These are phyloP conservation scores for Megathymus violae DNA, from an alignment of 1,140 invertebrate species.

Conservation along the genomic window DNA sequence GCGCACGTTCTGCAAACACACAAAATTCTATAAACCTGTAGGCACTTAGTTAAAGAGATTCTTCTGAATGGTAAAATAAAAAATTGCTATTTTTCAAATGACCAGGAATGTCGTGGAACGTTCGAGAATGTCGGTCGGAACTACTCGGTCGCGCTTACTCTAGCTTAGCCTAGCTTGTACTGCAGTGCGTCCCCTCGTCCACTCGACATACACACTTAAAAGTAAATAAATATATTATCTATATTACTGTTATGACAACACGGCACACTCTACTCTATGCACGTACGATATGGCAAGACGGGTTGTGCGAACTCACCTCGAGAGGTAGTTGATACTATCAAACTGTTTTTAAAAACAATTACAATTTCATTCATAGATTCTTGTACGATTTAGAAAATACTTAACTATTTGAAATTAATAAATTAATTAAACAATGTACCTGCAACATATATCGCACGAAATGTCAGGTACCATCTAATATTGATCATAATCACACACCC, in stretches of 20 bases:
- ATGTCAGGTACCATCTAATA: no score
- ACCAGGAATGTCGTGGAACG: slow-evolving; percentile 44
- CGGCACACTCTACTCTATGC: no score
- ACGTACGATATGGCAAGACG: slow-evolving; percentile 38
- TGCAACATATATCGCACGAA: no score
- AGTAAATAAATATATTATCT: not conserved
- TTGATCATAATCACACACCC: no score
- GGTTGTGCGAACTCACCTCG: slow-evolving; percentile 34
- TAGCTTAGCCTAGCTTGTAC: slow-evolving; percentile 71
- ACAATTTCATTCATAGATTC: not conserved
- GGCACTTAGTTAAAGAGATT: no score
- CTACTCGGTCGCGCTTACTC: slow-evolving; percentile 43
- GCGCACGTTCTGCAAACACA: no score
- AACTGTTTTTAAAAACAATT: slow-evolving; percentile 15
- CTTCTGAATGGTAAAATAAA: no score
- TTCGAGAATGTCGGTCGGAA: slow-evolving; percentile 55
- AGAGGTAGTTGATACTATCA: not conserved
- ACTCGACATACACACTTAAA: not conserved
- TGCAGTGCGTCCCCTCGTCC: slow-evolving; percentile 45
- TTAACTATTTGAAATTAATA: no score
- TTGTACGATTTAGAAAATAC: no score
- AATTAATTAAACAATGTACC: no score
- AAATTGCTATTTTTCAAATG: slow-evolving; percentile 19
- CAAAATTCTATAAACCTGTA: no score
- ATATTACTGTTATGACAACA: not conserved